A percentile compares a stretch with the other conserved stretches of the same genome.
Conservation (phyloP, 2,797 vertebrate species). For the Mus minutoides region DNA sequence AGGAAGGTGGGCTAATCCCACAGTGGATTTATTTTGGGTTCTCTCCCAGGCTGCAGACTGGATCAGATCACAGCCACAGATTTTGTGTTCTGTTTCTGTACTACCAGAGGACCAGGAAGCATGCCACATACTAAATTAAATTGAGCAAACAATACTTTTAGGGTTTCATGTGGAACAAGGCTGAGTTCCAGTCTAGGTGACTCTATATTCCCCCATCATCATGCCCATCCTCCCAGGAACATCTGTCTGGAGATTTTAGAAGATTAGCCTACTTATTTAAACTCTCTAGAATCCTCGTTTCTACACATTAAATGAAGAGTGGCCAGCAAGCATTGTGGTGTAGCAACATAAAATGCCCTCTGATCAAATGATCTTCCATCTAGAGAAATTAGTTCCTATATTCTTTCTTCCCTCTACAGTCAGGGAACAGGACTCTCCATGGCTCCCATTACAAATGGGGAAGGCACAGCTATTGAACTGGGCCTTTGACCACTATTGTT, state of each 20-base stretch:
- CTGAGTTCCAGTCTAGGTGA: background rate
- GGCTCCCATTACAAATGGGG: background rate
- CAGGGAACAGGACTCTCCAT: background rate
- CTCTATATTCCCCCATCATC: background rate
- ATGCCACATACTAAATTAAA: background rate
- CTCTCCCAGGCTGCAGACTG: background rate
- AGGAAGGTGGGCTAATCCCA: background rate
- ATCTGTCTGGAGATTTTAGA: constrained; percentile 9
- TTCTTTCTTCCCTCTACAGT: background rate
- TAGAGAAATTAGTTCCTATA: background rate
- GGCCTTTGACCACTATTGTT: background rate
- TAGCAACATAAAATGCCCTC: background rate
- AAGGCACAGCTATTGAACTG: background rate
- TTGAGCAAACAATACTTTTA: background rate
- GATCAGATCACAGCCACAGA: background rate
- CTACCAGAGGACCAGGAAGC: background rate
- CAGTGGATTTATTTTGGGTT: background rate
- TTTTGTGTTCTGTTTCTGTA: background rate
- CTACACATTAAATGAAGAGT: background rate
- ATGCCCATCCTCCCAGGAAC: background rate
- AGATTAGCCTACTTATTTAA: background rate
- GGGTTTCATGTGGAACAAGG: background rate
- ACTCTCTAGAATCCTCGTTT: background rate
- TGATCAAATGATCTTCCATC: background rate
- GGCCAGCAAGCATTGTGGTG: background rate